A percentile compares a stretch with the other conserved stretches of the same genome.
phyloP scores from a whole-genome alignment of 1,140 invertebrate genomes.

The Euura saliciscinereae region DNA sequence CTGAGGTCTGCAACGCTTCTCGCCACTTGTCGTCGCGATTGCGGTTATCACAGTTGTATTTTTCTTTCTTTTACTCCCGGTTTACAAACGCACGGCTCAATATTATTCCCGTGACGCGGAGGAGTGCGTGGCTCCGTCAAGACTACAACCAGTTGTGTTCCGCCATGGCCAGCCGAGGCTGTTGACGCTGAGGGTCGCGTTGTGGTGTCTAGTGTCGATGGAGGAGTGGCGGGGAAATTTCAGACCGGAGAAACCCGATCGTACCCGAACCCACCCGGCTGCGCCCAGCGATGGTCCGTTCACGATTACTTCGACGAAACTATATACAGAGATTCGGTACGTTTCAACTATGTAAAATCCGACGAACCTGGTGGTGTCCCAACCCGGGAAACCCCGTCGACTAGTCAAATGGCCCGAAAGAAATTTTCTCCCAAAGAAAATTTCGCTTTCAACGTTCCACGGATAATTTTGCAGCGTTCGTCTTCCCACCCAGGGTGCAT shows the following conservation, averaged over 20 bases:
- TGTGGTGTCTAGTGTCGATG: not conserved
- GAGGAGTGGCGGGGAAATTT: not conserved
- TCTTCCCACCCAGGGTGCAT: too few species aligned
- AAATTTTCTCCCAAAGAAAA: not conserved
- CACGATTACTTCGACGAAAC: not conserved
- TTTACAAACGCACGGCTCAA: too few species aligned
- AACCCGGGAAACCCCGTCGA: not conserved
- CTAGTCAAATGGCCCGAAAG: not conserved
- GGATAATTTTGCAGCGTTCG: too few species aligned
- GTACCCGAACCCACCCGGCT: not conserved
- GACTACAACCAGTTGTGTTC: not conserved
- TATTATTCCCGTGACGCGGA: not conserved
- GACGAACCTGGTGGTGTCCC: not conserved
- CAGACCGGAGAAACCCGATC: not conserved
- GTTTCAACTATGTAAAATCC: constrained; percentile 27
- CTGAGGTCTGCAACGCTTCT: not conserved
- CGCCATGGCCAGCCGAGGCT: not conserved
- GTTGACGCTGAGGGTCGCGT: not conserved
- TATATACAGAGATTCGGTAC: constrained; percentile 30
- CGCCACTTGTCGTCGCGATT: not conserved
- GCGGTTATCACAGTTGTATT: not conserved
- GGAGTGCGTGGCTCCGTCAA: not conserved
- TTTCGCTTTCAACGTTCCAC: too few species aligned
- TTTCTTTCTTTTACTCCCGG: not conserved
- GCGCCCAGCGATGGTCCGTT: not conserved